Conservation (phyloP, 2,888 invertebrate genomes). For the Trypoxylon attenuatum region DNA sequence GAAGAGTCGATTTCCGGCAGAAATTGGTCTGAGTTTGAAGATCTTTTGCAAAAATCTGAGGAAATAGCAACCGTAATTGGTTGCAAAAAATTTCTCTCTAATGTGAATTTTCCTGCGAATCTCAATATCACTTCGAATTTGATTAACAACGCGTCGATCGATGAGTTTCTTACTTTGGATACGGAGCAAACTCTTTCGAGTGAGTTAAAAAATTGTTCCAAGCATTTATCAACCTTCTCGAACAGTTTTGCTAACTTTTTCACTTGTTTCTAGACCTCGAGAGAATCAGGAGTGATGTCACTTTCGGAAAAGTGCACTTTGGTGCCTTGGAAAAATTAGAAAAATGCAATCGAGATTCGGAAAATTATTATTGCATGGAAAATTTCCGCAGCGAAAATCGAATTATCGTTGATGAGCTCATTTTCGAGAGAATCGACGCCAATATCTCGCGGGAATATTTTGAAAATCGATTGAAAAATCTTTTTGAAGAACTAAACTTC, state of each 20-base stretch:
- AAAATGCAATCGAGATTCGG: slow-evolving; percentile 1
- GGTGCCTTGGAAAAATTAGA: slow-evolving; percentile 44
- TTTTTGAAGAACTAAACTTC: slow-evolving; percentile 75
- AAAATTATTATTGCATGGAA: slow-evolving; percentile 33
- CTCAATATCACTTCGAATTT: slow-evolving; percentile 69
- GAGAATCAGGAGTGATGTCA: slow-evolving; percentile 54
- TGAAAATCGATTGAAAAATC: slow-evolving; percentile 57
- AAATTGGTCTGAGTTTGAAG: slow-evolving; percentile 72
- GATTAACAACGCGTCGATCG: slow-evolving; percentile 74
- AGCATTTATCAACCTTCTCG: no score
- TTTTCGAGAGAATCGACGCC: slow-evolving; percentile 44
- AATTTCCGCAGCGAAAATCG: slow-evolving; percentile 39
- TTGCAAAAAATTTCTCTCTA: slow-evolving; percentile 74
- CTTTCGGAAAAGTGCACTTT: slow-evolving; percentile 47
- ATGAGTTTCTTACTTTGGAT: slow-evolving; percentile 75
- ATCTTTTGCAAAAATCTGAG: slow-evolving; percentile 75
- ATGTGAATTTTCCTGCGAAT: slow-evolving; percentile 60
- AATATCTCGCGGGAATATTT: slow-evolving; percentile 46
- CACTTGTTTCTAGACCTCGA: slow-evolving; percentile 61
- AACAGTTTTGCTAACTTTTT: not conserved
- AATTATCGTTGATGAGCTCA: slow-evolving; percentile 52
- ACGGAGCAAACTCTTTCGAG: slow-evolving; percentile 74
- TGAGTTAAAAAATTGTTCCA: slow-evolving; percentile 35
- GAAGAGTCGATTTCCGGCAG: slow-evolving; percentile 72
- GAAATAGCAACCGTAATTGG: slow-evolving; percentile 71